phyloP scores from a whole-genome alignment of 2,797 vertebrate genomes.

The Artibeus jamaicensis region DNA sequence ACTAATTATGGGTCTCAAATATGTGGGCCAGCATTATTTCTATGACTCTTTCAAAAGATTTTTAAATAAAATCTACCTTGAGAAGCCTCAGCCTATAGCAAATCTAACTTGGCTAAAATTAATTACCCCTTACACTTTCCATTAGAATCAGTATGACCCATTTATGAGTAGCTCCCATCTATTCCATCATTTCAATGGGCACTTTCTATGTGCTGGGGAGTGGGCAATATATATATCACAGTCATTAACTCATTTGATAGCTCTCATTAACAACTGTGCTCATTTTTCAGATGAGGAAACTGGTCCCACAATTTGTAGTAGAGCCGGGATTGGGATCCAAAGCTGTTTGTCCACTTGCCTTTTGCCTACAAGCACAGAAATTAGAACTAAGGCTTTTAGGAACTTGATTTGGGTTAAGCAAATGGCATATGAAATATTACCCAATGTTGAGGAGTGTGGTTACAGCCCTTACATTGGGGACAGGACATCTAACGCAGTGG shows the following conservation, averaged over 20 bases:
- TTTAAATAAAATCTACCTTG: neutral
- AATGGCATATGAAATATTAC: conserved; percentile 54
- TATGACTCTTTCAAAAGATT: neutral
- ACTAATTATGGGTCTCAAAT: neutral
- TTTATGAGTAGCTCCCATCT: neutral
- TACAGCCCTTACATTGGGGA: neutral
- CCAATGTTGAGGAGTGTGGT: neutral
- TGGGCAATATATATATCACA: neutral
- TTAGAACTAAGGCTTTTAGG: conserved; percentile 4
- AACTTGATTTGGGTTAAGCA: conserved; percentile 44
- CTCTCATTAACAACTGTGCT: neutral
- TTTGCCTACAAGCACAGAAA: neutral
- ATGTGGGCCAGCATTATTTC: neutral
- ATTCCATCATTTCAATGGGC: neutral
- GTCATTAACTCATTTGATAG: neutral
- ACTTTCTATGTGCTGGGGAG: neutral
- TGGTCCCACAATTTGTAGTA: neutral
- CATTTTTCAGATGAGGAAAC: neutral
- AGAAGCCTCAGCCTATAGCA: conserved; percentile 26
- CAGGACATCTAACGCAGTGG: neutral
- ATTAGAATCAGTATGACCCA: neutral
- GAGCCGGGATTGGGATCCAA: neutral
- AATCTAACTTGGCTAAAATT: neutral
- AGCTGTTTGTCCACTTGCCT: neutral
- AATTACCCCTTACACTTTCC: neutral